These are phyloP conservation scores for Penaeus monodon DNA, from an alignment of 2,888 invertebrate species.

Conservation along the genomic window DNA sequence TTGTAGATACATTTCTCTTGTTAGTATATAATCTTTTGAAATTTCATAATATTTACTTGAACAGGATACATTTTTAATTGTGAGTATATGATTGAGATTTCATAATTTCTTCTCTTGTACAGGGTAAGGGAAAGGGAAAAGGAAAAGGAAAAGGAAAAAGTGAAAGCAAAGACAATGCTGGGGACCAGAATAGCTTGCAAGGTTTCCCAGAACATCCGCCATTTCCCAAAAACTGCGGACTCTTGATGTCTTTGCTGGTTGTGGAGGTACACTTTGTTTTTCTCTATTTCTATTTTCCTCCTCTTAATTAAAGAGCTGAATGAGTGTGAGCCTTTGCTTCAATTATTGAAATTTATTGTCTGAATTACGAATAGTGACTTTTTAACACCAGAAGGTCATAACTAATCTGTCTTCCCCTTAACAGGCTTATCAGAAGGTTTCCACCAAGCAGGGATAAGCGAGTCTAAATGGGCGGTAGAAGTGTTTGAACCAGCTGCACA, in stretches of 20 bases:
- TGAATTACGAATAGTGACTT: background rate
- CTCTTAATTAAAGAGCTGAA: too few relatives aligned
- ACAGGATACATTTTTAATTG: conserved; percentile 63
- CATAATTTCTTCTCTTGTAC: background rate
- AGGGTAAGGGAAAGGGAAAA: conserved; percentile 78
- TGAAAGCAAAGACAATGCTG: conserved; percentile 65
- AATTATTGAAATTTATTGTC: background rate
- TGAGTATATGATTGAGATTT: background rate
- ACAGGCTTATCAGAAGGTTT: conserved; percentile 68
- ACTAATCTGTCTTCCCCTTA: background rate
- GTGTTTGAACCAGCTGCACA: conserved; percentile 82
- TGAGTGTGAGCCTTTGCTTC: too few relatives aligned
- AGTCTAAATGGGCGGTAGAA: conserved; percentile 86
- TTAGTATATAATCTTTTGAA: too few relatives aligned
- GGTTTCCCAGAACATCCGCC: conserved; percentile 65
- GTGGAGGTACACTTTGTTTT: conserved; percentile 74
- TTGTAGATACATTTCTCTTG: too few relatives aligned
- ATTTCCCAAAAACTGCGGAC: conserved; percentile 75
- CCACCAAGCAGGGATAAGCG: conserved; percentile 77
- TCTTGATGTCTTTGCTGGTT: conserved; percentile 88
- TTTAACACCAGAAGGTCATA: background rate
- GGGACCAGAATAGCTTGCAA: conserved; percentile 67
- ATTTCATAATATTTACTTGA: background rate
- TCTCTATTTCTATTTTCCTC: too few relatives aligned
- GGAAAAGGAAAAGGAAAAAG: conserved; percentile 77